Conservation (phyloP, 2,797 vertebrate species). For the Melanotaenia trifasciata region DNA sequence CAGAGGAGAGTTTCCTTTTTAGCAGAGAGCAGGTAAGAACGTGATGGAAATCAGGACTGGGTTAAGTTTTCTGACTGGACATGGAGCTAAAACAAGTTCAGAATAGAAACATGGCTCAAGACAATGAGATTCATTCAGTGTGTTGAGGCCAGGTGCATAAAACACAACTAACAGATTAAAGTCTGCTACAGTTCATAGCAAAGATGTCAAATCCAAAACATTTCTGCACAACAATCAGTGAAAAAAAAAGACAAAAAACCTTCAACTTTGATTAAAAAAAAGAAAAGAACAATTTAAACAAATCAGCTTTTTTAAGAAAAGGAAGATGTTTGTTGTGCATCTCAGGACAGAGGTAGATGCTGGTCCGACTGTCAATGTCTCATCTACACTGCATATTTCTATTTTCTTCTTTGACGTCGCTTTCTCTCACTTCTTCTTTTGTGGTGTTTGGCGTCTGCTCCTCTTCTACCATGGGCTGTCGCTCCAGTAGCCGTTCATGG, state of each 20-base stretch:
- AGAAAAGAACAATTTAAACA: background rate
- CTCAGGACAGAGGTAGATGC: slow-evolving; percentile 71
- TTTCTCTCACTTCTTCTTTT: slow-evolving; percentile 49
- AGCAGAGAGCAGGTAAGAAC: background rate
- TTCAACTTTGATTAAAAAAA: background rate
- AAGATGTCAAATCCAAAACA: background rate
- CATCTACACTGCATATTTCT: slow-evolving; percentile 75
- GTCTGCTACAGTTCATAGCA: background rate
- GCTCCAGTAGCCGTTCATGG: slow-evolving; percentile 87
- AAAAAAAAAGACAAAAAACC: background rate
- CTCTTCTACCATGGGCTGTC: slow-evolving; percentile 85
- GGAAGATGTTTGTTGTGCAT: slow-evolving; percentile 50
- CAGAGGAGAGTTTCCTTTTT: background rate
- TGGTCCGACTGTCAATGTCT: slow-evolving; percentile 44
- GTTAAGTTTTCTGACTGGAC: background rate
- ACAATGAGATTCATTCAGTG: background rate
- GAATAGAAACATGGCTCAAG: background rate
- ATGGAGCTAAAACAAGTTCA: background rate
- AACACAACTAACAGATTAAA: background rate
- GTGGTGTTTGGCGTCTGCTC: slow-evolving; percentile 46
- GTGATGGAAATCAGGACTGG: no score
- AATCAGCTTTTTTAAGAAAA: background rate
- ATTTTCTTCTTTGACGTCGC: slow-evolving; percentile 48
- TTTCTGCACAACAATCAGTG: background rate
- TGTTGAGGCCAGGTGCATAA: background rate